A percentile compares a stretch with the other conserved stretches of the same genome.
These are phyloP conservation scores for Palaemon carinicauda DNA, from an alignment of 1,140 invertebrate species.

Conservation along the genomic window DNA sequence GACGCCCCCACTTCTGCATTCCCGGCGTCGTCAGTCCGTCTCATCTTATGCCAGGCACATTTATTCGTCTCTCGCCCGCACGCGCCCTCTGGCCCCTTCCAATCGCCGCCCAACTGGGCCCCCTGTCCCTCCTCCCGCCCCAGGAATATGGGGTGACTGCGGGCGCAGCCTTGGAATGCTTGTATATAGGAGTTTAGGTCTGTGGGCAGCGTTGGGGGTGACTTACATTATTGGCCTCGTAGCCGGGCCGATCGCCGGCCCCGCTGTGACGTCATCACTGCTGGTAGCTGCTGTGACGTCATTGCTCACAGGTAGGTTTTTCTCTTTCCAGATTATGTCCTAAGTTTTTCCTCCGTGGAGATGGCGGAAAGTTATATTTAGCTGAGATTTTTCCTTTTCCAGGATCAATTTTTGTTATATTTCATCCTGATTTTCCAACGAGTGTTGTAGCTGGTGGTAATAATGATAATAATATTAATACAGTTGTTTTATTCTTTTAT, in stretches of 20 bases:
- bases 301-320: constrained; percentile 29
- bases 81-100: constrained; percentile 13
- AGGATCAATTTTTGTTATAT: too few species aligned
- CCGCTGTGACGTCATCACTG: constrained; percentile 36
- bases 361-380: too few species aligned
- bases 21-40: constrained; percentile 7
- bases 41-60: not conserved
- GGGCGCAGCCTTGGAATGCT: constrained; percentile 36
- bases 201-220: constrained; percentile 39
- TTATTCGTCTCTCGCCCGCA: constrained; percentile 17
- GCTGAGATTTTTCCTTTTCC: too few species aligned
- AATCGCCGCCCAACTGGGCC: not conserved
- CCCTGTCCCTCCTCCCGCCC: constrained; percentile 7
- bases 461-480: too few species aligned
- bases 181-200: constrained; percentile 26
- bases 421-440: too few species aligned
- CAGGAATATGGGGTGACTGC: constrained; percentile 33
- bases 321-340: not conserved
- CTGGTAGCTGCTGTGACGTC: constrained; percentile 42
- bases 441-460: too few species aligned
- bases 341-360: too few species aligned
- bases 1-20: not conserved
- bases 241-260: constrained; percentile 30
- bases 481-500: too few species aligned
- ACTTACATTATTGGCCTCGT: constrained; percentile 33